A percentile compares a stretch with the other conserved stretches of the same genome.
These are phyloP conservation scores for Scaptomyza cyrtandrae DNA, from an alignment of 2,888 invertebrate species.

Conservation along the genomic window DNA sequence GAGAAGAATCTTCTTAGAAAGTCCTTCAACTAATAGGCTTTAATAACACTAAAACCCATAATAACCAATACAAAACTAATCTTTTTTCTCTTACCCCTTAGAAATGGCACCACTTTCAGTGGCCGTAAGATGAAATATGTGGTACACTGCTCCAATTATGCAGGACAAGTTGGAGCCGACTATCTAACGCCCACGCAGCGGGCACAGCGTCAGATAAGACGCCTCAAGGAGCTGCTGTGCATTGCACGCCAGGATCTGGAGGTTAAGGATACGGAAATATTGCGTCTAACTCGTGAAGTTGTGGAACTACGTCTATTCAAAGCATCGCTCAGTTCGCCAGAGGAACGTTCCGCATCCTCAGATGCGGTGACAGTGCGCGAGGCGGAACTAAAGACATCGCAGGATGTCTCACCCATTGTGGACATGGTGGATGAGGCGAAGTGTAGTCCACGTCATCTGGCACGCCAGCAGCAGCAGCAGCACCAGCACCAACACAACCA, in stretches of 20 bases:
- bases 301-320: constrained; percentile 92
- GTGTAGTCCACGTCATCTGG: constrained; percentile 83
- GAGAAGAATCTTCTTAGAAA: background rate
- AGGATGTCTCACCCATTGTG: constrained; percentile 86
- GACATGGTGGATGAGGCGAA: constrained; percentile 85
- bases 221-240: constrained; percentile 89
- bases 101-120: constrained; percentile 89
- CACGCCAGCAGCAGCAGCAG: constrained; percentile 55
- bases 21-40: background rate
- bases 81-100: constrained; percentile 33
- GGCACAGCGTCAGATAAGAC: constrained; percentile 91
- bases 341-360: constrained; percentile 91
- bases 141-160: constrained; percentile 93
- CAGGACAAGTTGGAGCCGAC: constrained; percentile 91
- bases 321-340: constrained; percentile 91
- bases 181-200: constrained; percentile 95
- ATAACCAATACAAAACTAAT: background rate
- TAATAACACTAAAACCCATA: background rate
- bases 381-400: constrained; percentile 87
- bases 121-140: constrained; percentile 91
- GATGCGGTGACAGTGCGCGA: constrained; percentile 91
- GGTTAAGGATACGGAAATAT: constrained; percentile 92
- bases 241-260: constrained; percentile 91
- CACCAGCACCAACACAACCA: constrained; percentile 31
- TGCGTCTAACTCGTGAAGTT: constrained; percentile 89